Evolutionary conservation across 64 coral and sea anemone species (phyloP), one percentile per base, ranked within the genome.

Genomic region (Exaiptasia diaphana): DNA sequence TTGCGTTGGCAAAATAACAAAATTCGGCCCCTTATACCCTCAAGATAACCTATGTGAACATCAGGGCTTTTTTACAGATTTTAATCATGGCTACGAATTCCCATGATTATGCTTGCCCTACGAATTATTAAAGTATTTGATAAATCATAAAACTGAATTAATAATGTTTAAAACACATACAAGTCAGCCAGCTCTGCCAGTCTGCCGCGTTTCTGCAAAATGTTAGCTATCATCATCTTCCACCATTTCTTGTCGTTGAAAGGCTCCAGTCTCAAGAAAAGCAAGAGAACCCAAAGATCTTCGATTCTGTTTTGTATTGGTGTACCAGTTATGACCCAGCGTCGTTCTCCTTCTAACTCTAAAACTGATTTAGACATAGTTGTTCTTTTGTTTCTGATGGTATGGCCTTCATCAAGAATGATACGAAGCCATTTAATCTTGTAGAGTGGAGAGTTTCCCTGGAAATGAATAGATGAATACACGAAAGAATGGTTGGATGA

Each of bases 241-340:
- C 91, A 94, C 91, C 91, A 94, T 3, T 44, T 30, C 3, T 82
- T 75, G 30, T 94, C 59, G 53, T 80, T 81, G 55, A 94, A 94
- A 20, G 91, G 91, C 18, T 88, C 82, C 43, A 94, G 5, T 10
- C 80, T 77, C 14, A 94, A 41, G 45, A 84, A 94, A 15, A 63
- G 76, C 38, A 89, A 22, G 32, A 94, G 14, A 8, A 86, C 83
- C 72, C 82, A 79, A 52, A 89, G 44, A 44, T 94, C 91, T 23
- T 89, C 91, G 13, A 74, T 38, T 13, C 91, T 75, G 55, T 94
- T 94, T 41, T 94, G 91, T 79, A 94, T 94, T 46, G 91, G 91
- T 27, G 91, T 94, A 17, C 91, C 91, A 41, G 91, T 89, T 6
- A 94, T 37, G 2, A 81, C 86, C 86, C 86, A 88, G 23, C 86